Evolutionary conservation across 2,888 invertebrate genomes (phyloP), one percentile per base, ranked within the genome.

Genomic region (Drosophila macrospina): DNA sequence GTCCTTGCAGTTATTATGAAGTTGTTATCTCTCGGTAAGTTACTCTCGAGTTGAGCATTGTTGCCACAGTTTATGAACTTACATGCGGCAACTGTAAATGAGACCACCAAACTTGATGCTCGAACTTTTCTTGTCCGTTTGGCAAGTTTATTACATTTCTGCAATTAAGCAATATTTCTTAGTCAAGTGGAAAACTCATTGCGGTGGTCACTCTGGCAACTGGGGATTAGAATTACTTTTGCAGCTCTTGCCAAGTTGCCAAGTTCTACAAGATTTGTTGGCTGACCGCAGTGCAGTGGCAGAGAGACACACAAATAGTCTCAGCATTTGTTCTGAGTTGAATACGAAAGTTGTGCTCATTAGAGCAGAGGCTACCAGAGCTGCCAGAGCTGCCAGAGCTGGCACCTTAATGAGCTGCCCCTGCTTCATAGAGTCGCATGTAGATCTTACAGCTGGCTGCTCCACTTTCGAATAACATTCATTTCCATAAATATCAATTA

Each of bases 401-500:
- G 60, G 13, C 32, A 55, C 36, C 52, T 50, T 71, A 81, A 77
- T 78, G 77, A 74, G 77, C 61, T 51, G 30, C 52, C 57, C 42
- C 13, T 42, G 36, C 24, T 2, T 8, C 51, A 20, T 20, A 66
- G 50, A 47, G 66, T 52, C 37, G 66, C 71, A 60, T 82, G 74
- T 78, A 78, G 74, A 81, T 83, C 81, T 75, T 67, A 60, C 80
- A 64, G 70, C 48, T 68, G 65, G 47, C 47, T 73, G 82, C 69
- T 84, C 83, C 84, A 82, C 69, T 82, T 80, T 75, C 64, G 32
- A 56, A 52, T 50, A 52, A 70, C 69, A 68, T 63, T 54, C 78
- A 80, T 82, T 84, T 84, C 80, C 85, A 85, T 85, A 85, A 85
- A 85, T 85, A 85, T 85, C 86, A 86, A 85, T 85, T 85, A 85